Evolutionary conservation across 2,113 vertebrate genomes (phyloP), one percentile per base, ranked within the genome.

Genomic region (Sterna hirundo): DNA sequence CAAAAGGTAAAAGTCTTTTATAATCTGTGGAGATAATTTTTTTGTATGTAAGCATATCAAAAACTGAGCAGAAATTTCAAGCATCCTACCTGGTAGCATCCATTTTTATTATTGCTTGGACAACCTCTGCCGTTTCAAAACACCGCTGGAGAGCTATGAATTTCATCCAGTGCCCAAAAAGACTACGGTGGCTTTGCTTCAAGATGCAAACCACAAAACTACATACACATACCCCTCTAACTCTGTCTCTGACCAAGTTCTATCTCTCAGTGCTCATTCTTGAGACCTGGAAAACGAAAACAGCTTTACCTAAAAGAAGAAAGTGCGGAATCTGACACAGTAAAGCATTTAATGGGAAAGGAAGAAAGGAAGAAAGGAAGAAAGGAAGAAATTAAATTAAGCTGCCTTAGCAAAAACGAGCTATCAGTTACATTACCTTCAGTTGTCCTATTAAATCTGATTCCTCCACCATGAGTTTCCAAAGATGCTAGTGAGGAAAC

Each of bases 391-490:
- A 27, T 8, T 15, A 15, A 21, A 16, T 10, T 9, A 75, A 83
- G 15, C 40, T 81, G 51, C 54, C 77, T 81, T 54, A 65, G 81
- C 85, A 71, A 82, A 81, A 94, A 49, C 21, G 83, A 88, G 38
- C 38, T 78, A 83, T 49, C n/a, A 42, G 25, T 58, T 74, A 27
- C 84, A 76, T 94, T 98, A 99, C 99, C 99, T 99, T 99, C 36
- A 99, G 98, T 92, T 99, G 99, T 46, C 99, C 99, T 25, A 99
- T 97, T 83, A 99, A 98, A 92, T 99, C 99, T 0, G 99, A 99
- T 95, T 99, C 99, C 79, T 99, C 99, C 74, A 99, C 99, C 99
- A 99, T 99, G 95, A 99, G 95, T 68, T 99, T 99, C 99, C 99
- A 99, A 46, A 99, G 98, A 90, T 99, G 99, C 99, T 99, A 92